These are phyloP conservation scores for Mystacornis crossleyi DNA, from an alignment of 2,113 vertebrate species.

Conservation along the genomic window DNA sequence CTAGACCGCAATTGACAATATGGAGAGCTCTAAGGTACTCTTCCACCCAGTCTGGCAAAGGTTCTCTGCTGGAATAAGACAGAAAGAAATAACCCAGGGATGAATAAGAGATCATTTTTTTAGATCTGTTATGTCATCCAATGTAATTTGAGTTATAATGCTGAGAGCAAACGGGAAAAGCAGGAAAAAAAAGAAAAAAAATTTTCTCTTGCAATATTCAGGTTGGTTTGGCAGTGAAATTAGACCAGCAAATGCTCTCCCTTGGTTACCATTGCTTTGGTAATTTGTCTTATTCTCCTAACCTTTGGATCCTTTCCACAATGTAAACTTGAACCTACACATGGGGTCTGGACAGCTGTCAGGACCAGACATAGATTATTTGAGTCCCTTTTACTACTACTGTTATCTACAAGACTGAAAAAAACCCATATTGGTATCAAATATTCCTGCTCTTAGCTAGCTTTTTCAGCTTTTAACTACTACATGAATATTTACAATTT, in stretches of 20 bases:
- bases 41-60: neutral
- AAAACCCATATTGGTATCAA: neutral
- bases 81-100: neutral
- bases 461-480: neutral
- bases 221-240: neutral
- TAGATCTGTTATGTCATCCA: neutral
- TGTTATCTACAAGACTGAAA: neutral
- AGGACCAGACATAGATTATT: neutral
- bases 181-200: neutral
- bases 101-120: neutral
- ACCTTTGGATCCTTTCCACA: neutral
- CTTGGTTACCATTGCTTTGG: neutral
- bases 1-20: neutral
- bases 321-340: neutral
- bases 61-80: neutral
- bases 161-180: neutral
- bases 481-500: neutral
- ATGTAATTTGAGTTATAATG: neutral
- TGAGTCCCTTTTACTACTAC: neutral
- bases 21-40: neutral
- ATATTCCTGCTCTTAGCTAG: neutral
- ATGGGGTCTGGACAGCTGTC: neutral
- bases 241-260: neutral
- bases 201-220: neutral
- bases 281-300: neutral